These are phyloP conservation scores for Valencia hispanica DNA, from an alignment of 2,797 vertebrate genomes.

Conservation along the genomic window DNA sequence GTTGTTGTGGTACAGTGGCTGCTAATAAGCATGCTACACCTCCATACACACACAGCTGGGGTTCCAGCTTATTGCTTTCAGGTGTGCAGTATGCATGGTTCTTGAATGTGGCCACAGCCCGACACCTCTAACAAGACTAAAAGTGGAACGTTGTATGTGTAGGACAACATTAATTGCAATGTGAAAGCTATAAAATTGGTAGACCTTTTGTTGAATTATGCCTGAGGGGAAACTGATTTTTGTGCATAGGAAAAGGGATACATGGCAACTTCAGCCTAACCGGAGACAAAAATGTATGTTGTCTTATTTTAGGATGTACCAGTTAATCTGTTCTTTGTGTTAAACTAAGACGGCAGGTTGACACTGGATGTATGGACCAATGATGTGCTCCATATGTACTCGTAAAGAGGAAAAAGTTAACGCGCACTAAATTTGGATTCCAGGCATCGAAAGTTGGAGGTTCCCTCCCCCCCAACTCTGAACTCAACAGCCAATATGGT, in stretches of 20 bases:
- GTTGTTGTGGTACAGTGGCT: conserved; percentile 51
- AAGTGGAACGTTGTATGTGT: neutral
- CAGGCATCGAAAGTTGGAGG: neutral
- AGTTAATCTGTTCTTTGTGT: conserved; percentile 14
- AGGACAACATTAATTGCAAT: conserved; percentile 32
- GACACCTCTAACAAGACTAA: conserved; percentile 60
- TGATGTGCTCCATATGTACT: neutral
- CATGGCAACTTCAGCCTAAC: conserved; percentile 31
- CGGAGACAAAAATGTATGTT: conserved; percentile 7
- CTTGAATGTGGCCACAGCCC: conserved; percentile 45
- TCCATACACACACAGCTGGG: conserved; percentile 29
- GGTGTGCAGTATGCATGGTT: conserved; percentile 49
- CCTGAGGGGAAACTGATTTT: conserved; percentile 27
- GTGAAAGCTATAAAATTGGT: conserved; percentile 55
- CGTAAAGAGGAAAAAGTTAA: neutral
- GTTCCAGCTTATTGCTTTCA: conserved; percentile 56
- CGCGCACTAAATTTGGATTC: neutral
- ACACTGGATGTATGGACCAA: neutral
- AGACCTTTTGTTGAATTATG: conserved; percentile 6
- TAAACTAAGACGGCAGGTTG: neutral
- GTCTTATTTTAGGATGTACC: too few species aligned
- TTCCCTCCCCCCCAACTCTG: neutral
- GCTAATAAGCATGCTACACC: conserved; percentile 55
- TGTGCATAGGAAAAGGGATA: conserved; percentile 35
- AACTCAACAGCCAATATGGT: neutral